phyloP scores from a whole-genome alignment of 2,113 vertebrate species.

The Gavialis gangeticus region DNA sequence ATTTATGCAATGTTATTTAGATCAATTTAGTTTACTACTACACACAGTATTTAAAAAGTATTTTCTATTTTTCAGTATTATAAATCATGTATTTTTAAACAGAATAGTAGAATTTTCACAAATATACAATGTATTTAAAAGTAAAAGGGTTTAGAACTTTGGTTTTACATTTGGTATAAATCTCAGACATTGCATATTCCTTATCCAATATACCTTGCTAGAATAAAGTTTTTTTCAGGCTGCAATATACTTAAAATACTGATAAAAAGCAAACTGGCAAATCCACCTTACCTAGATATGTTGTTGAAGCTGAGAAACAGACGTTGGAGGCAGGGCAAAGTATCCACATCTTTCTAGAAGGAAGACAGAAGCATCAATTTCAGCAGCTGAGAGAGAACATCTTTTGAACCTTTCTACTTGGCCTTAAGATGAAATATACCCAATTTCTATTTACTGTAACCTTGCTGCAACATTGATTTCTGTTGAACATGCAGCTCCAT shows the following conservation, averaged over 20 bases:
- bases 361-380: constrained; percentile 76
- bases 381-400: constrained; percentile 47
- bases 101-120: background rate
- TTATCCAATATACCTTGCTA: background rate
- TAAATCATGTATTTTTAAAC: background rate
- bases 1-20: background rate
- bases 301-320: constrained; percentile 98
- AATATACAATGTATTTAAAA: background rate
- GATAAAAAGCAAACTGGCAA: constrained; percentile 47
- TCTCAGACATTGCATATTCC: background rate
- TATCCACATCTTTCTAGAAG: constrained; percentile 94
- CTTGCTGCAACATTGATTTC: constrained; percentile 79
- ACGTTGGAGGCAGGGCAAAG: constrained; percentile 92
- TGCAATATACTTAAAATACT: constrained; percentile 16
- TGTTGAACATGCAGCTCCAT: constrained; percentile 69
- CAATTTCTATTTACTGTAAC: constrained; percentile 71
- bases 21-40: background rate
- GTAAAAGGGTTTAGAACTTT: background rate
- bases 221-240: background rate
- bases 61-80: background rate
- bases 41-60: background rate
- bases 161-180: background rate
- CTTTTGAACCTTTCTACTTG: constrained; percentile 20
- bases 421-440: constrained; percentile 39
- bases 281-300: constrained; percentile 92